A percentile compares a stretch with the other conserved stretches of the same genome.
Evolutionary conservation across 2,797 vertebrate species (phyloP).

Genomic region (Lates japonicus): DNA sequence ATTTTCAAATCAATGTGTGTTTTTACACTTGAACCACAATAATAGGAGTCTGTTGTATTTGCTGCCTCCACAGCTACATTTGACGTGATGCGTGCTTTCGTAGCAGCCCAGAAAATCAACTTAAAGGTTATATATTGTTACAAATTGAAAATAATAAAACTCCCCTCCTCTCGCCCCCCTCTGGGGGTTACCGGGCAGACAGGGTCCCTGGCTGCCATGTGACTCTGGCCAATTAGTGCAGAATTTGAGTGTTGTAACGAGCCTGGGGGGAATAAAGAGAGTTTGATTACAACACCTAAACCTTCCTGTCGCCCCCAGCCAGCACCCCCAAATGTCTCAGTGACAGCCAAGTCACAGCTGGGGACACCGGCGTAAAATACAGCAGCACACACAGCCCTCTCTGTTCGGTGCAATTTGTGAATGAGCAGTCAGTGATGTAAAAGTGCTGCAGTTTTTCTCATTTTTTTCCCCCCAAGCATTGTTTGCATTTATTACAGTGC

Average conservation of each 20-base stretch:
- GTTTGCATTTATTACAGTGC: slow-evolving; percentile 60
- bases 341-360: slow-evolving; percentile 81
- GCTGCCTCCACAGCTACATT: slow-evolving; percentile 35
- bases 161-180: slow-evolving; percentile 49
- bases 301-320: slow-evolving; percentile 80
- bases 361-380: slow-evolving; percentile 18
- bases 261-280: slow-evolving; percentile 76
- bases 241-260: slow-evolving; percentile 78
- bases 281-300: slow-evolving; percentile 86
- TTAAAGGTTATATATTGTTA: slow-evolving; percentile 68
- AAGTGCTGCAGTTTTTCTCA: slow-evolving; percentile 35
- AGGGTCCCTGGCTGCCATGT: slow-evolving; percentile 71
- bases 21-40: slow-evolving; percentile 29
- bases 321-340: slow-evolving; percentile 76
- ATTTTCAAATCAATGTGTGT: slow-evolving; percentile 34
- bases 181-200: slow-evolving; percentile 71
- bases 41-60: slow-evolving; percentile 25
- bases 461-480: slow-evolving; percentile 35
- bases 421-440: slow-evolving; percentile 36
- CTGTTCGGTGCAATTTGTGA: slow-evolving; percentile 58
- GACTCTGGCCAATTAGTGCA: slow-evolving; percentile 82
- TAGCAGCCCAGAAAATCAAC: slow-evolving; percentile 57
- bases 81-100: slow-evolving; percentile 24
- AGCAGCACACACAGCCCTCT: slow-evolving; percentile 58
- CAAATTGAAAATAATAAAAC: slow-evolving; percentile 76